Conservation (phyloP, 2,888 invertebrate species). For the Terebella lapidaria region DNA sequence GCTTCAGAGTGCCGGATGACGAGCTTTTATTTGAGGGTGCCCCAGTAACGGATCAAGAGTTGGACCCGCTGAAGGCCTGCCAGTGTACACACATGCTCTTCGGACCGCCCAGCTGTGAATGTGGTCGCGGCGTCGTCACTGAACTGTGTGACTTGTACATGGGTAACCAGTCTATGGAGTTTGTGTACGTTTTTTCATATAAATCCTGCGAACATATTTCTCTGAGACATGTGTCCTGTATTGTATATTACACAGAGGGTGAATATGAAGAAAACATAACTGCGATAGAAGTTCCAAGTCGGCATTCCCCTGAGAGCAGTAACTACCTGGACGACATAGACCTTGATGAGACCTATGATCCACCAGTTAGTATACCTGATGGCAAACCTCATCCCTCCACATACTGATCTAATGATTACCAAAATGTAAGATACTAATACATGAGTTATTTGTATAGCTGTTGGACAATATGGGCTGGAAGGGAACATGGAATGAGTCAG, state of each 20-base stretch:
- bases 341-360: not conserved
- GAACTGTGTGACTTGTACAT: not conserved
- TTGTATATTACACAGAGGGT: no score
- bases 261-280: no score
- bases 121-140: not conserved
- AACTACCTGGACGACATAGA: not conserved
- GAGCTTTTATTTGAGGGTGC: not conserved
- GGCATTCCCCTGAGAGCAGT: no score
- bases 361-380: no score
- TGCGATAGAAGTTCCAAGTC: no score
- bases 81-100: not conserved
- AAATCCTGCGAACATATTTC: no score
- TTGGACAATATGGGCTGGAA: no score
- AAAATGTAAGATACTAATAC: not conserved
- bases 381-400: no score
- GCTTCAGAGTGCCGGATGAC: not conserved
- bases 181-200: no score
- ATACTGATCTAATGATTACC: not conserved
- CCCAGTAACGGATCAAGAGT: not conserved
- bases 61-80: not conserved
- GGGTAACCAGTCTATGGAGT: no score
- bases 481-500: no score
- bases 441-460: not conserved
- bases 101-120: not conserved
- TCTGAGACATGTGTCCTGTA: no score